Evolutionary conservation across 2,113 vertebrate genomes (phyloP), one percentile per base, ranked within the genome.

Genomic region (Tor tambroides): DNA sequence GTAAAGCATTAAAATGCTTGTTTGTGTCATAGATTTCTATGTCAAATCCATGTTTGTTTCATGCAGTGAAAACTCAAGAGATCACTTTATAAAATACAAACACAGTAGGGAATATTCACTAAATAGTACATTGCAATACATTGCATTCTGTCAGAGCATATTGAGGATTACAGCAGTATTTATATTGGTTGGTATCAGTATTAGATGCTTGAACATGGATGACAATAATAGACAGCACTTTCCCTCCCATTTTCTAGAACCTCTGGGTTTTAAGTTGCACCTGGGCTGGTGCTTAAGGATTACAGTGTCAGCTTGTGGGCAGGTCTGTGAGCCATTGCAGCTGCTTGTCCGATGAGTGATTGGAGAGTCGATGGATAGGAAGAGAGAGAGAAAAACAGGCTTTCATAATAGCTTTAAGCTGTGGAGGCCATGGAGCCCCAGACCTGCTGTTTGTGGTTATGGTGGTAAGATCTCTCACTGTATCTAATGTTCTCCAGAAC

Each of bases 261-360:
- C 30, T 85, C 77, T 19, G 43, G 46, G 78, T 54, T 67, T 81
- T 80, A 49, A 79, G 69, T 86, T 80, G n/a, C 59, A 59, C 38
- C 59, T 43, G 14, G 59, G 59, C 79, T 46, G 2, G 19, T 83
- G 63, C 26, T 83, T 83, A 71, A 83, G 65, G 46, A 71, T 83
- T 67, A 83, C 43, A 71, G 19, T 51, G 80, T 79, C 63, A 85
- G 86, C 77, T 89, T 82, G 49, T 85, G 71, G 35, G 19, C 32
- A 51, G 49, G 49, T 41, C 72, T 61, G 23, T 82, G 32, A 76
- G 35, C 69, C 43, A 32, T 71, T 63, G 78, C 88, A 89, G 78
- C 83, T 87, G 88, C 81, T 89, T 59, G 83, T 85, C 78, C 61
- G 67, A 65, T 81, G 71, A 82, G 74, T 83, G 78, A 85, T 54